Evolutionary conservation across 1,140 invertebrate species (phyloP).

Genomic region (Conus betulinus): DNA sequence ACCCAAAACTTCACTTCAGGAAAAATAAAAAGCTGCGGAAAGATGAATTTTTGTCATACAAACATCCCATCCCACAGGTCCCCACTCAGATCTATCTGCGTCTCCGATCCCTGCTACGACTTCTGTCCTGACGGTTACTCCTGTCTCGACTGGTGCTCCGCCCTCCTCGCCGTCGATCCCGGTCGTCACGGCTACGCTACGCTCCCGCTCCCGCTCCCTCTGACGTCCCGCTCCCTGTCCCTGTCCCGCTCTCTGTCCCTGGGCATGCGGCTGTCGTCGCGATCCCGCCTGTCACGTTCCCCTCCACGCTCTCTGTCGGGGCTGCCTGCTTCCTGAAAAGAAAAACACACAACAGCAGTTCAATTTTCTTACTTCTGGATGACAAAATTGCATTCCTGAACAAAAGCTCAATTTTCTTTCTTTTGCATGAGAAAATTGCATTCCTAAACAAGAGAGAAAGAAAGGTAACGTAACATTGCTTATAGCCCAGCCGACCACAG

Average conservation of each 20-base stretch:
- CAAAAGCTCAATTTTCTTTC: no score
- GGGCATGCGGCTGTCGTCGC: conserved; percentile 15
- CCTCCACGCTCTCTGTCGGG: conserved; percentile 17
- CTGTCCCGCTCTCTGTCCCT: conserved; percentile 15
- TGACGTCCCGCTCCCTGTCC: conserved; percentile 31
- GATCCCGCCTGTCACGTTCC: conserved; percentile 29
- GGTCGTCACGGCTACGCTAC: conserved; percentile 13
- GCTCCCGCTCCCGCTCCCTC: neutral
- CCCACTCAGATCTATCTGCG: conserved; percentile 14
- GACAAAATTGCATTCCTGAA: no score
- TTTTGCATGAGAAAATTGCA: no score
- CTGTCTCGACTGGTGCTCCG: conserved; percentile 4
- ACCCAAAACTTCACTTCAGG: neutral
- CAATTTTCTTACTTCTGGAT: no score
- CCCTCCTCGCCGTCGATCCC: conserved; percentile 1
- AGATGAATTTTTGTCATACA: no score
- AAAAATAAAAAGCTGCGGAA: no score
- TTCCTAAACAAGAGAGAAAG: no score
- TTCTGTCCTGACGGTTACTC: conserved; percentile 13
- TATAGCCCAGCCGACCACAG: no score
- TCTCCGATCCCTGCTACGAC: conserved; percentile 20
- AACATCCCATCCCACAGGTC: neutral
- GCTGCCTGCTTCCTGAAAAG: conserved; percentile 22
- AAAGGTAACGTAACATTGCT: no score
- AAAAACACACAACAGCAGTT: neutral